Evolutionary conservation across 2,888 invertebrate genomes (phyloP), one percentile per base, ranked within the genome.

Genomic region (Sabatieria punctata): DNA sequence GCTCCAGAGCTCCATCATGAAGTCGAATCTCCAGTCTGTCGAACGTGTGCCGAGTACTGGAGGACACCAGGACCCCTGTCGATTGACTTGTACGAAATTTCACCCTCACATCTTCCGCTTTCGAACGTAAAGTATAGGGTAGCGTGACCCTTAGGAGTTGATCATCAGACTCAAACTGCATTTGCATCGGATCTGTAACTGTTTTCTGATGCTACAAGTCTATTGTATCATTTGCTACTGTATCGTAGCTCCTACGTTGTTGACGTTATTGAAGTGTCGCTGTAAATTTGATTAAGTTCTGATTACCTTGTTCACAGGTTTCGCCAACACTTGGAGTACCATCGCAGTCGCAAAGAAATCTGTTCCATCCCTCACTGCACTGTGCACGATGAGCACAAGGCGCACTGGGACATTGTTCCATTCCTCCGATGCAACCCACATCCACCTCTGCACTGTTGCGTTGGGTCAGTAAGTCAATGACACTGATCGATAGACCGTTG

Each of bases 331-430:
- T 89, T 52, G 80, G 76, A 0, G 89, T 91, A 30, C 77, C 76
- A 11, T 84, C 79, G 66, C 93, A 93, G 67, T 93, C 89, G 65
- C 93, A 93, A 45, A 85, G 76, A 56, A 82, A 83, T 49, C 91
- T 74, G 70, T 91, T 89, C 91, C 91, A 93, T 0, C 93, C 93
- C 66, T 91, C 89, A 3, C 78, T 73, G 68, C 93, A 93, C 22
- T 74, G 71, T 1, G 86, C 88, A 2, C 81, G 80, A 64, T 91
- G 85, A 67, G 84, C 78, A 63, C 93, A 93, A 0, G 89, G 88
- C 18, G 80, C 78, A 39, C 80, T 81, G 46, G 62, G 55, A 56
- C 71, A 72, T 50, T 66, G 65, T 0, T 64, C 57, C n/a, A 65
- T 61, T 49, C 60, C 60, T 27, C 80, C 78, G 65, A 83, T 82